A percentile compares a stretch with the other conserved stretches of the same genome.
Evolutionary conservation across 2,888 invertebrate species (phyloP).

Genomic region (Amblyjoppa fuscipennis): DNA sequence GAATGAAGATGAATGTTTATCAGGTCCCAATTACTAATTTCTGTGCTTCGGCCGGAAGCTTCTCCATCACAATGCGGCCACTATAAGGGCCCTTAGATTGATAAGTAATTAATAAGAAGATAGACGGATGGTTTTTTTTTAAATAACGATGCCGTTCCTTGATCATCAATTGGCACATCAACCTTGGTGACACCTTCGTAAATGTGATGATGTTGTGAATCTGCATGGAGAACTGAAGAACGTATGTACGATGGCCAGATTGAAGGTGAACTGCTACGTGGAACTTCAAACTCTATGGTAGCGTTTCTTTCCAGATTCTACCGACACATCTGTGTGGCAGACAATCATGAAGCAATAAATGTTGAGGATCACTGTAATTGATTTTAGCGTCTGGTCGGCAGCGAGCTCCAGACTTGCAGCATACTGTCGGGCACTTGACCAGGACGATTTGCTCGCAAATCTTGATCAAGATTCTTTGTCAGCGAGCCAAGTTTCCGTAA

Average conservation of each 20-base stretch:
- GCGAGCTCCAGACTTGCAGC: conserved; percentile 6
- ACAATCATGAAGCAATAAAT: conserved; percentile 33
- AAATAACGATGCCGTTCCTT: no score
- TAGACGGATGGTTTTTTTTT: no score
- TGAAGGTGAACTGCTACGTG: background rate
- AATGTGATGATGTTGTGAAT: background rate
- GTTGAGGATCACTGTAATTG: conserved; percentile 38
- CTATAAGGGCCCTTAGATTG: background rate
- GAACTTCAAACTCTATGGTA: background rate
- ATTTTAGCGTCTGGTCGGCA: background rate
- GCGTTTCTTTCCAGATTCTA: background rate
- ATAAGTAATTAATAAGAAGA: background rate
- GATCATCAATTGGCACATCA: background rate
- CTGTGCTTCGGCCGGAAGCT: background rate
- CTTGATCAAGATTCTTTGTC: conserved; percentile 56
- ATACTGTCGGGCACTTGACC: conserved; percentile 27
- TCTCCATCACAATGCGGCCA: background rate
- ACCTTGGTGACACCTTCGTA: background rate
- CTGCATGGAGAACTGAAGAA: background rate
- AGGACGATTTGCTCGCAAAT: conserved; percentile 35
- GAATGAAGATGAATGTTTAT: background rate
- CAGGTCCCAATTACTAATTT: background rate
- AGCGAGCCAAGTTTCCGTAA: conserved; percentile 41
- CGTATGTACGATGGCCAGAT: background rate
- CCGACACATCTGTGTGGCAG: background rate